Evolutionary conservation across 2,888 invertebrate species (phyloP).

Genomic region (Eupeodes latifasciatus): DNA sequence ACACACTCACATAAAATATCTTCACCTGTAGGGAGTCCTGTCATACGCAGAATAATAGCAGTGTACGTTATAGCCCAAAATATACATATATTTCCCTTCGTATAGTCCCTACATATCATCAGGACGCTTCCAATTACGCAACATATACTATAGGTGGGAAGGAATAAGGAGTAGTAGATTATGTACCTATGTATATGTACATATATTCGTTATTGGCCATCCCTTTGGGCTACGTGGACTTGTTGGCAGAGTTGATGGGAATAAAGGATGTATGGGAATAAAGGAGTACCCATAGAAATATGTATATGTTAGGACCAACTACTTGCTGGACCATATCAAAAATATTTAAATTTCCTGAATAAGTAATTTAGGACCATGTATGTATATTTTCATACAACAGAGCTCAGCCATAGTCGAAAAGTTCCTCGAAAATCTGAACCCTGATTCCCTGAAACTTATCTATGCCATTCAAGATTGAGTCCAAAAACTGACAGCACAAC

Average conservation of each 20-base stretch:
- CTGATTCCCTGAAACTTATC: slow-evolving; percentile 53
- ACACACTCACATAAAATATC: background rate
- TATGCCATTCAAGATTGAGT: slow-evolving; percentile 60
- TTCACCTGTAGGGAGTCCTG: slow-evolving; percentile 40
- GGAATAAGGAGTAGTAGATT: background rate
- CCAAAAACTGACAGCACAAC: slow-evolving; percentile 64
- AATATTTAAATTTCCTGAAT: slow-evolving; percentile 68
- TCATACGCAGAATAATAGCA: slow-evolving; percentile 31
- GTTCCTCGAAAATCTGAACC: slow-evolving; percentile 51
- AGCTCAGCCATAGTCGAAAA: slow-evolving; percentile 1
- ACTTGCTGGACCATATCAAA: slow-evolving; percentile 45
- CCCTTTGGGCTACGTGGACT: background rate
- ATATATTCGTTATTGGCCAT: background rate
- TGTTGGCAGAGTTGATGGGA: background rate
- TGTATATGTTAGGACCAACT: background rate
- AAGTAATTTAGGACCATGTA: slow-evolving; percentile 42
- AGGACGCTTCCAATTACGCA: slow-evolving; percentile 65
- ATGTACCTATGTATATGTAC: no score
- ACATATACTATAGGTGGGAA: slow-evolving; percentile 19
- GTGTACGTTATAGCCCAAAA: slow-evolving; percentile 6
- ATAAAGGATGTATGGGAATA: background rate
- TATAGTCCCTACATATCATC: no score
- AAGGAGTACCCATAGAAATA: no score
- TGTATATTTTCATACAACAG: background rate
- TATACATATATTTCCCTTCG: background rate